phyloP scores from a whole-genome alignment of 1,140 invertebrate genomes.

The Saccostrea echinata region DNA sequence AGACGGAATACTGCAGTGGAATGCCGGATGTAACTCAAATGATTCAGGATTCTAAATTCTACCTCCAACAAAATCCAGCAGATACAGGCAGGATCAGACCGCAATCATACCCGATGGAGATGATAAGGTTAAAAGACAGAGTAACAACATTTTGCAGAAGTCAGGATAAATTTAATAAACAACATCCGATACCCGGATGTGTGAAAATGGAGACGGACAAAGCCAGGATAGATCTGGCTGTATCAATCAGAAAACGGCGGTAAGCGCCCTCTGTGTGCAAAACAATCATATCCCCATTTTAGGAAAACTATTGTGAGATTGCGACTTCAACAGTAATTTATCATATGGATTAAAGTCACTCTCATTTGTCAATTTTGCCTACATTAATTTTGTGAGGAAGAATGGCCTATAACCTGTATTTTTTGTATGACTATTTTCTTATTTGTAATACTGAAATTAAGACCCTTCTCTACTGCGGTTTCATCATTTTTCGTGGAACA shows the following conservation, averaged over 20 bases:
- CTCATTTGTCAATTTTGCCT: no score
- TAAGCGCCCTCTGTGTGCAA: not conserved
- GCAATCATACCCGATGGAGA: not conserved
- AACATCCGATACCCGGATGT: conserved; percentile 44
- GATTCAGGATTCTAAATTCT: conserved; percentile 41
- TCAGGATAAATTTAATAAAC: conserved; percentile 54
- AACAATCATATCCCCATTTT: no score
- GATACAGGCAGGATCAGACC: not conserved
- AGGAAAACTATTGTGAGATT: no score
- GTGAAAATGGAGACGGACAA: conserved; percentile 40
- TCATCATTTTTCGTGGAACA: no score
- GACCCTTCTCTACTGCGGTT: no score
- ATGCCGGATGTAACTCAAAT: conserved; percentile 44
- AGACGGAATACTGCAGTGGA: conserved; percentile 42
- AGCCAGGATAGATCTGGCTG: conserved; percentile 30
- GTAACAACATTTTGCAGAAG: conserved; percentile 47
- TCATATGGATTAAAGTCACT: no score
- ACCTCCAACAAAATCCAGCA: not conserved
- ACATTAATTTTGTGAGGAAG: no score
- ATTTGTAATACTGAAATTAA: no score
- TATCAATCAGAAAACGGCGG: not conserved
- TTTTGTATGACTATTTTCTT: no score
- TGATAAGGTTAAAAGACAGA: conserved; percentile 38
- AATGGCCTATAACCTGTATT: no score
- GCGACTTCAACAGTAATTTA: no score